Evolutionary conservation across 2,797 vertebrate genomes (phyloP).

Genomic region (Diplodus puntazzo): DNA sequence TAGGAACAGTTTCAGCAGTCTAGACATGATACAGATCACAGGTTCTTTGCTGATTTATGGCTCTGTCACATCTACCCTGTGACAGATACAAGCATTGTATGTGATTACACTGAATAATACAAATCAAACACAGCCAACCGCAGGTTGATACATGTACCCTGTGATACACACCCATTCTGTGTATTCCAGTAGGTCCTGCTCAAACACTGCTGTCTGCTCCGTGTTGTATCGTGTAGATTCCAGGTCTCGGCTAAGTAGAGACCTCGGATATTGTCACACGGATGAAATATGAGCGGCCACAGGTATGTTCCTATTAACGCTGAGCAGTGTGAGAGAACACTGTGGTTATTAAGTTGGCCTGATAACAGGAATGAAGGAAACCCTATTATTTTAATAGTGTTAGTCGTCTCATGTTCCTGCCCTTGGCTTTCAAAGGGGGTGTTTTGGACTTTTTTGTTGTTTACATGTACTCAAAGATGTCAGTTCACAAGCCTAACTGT

Average conservation of each 20-base stretch:
- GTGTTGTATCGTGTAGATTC: constrained; percentile 54
- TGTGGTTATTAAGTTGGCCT: constrained; percentile 48
- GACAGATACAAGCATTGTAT: constrained; percentile 35
- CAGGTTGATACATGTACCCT: constrained; percentile 38
- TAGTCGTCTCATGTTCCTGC: constrained; percentile 35
- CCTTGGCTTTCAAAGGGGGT: constrained; percentile 30
- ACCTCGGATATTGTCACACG: constrained; percentile 43
- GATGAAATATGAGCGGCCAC: constrained; percentile 54
- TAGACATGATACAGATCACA: constrained; percentile 18
- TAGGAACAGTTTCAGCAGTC: neutral
- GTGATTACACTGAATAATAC: constrained; percentile 40
- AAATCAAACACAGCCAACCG: constrained; percentile 42
- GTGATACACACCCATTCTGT: constrained; percentile 36
- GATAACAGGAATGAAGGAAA: constrained; percentile 58
- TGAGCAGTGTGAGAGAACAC: constrained; percentile 21
- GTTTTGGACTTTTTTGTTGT: constrained; percentile 26
- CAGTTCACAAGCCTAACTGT: neutral
- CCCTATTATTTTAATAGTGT: constrained; percentile 50
- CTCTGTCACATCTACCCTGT: constrained; percentile 11
- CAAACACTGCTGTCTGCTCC: constrained; percentile 41
- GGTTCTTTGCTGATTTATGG: constrained; percentile 28
- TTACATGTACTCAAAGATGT: constrained; percentile 3
- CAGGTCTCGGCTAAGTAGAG: constrained; percentile 54
- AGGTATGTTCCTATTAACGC: constrained; percentile 53
- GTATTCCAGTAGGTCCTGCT: constrained; percentile 21